A percentile compares a stretch with the other conserved stretches of the same genome.
Evolutionary conservation across 2,797 vertebrate genomes (phyloP).

Genomic region (Megalops cyprinoides): DNA sequence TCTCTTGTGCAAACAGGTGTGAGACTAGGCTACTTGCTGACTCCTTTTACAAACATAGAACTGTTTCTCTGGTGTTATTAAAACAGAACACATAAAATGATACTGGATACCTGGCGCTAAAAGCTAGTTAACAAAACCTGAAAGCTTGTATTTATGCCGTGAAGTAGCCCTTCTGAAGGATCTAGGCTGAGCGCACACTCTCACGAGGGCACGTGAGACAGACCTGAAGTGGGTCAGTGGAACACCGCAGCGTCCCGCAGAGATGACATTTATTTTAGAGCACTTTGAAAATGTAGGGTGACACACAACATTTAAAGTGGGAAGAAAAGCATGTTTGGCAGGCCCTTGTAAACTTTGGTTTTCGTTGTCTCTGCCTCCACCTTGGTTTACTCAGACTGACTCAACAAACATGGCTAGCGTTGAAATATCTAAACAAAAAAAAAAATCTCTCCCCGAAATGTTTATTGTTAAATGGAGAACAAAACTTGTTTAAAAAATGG

Average conservation of each 20-base stretch:
- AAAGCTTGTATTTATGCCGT: neutral
- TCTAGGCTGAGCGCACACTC: conserved; percentile 34
- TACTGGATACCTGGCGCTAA: neutral
- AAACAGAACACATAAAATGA: neutral
- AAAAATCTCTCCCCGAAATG: too few species aligned
- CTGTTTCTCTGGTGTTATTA: neutral
- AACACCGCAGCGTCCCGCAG: conserved; percentile 14
- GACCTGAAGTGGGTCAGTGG: conserved; percentile 45
- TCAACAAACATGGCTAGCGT: too few species aligned
- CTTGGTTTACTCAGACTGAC: too few species aligned
- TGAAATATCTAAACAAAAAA: too few species aligned
- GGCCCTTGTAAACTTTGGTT: neutral
- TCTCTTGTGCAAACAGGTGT: neutral
- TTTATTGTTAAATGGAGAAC: too few species aligned
- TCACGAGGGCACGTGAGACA: conserved; percentile 7
- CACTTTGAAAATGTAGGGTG: neutral
- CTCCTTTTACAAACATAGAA: neutral
- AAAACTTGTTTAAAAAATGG: too few species aligned
- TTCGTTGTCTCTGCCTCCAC: too few species aligned
- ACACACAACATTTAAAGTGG: neutral
- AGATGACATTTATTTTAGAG: conserved; percentile 2
- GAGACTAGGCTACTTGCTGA: neutral
- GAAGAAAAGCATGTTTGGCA: neutral
- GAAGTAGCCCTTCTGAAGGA: conserved; percentile 25
- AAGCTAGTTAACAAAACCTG: neutral